Base-by-base conservation (phyloP, 1,140 invertebrate genomes). In the Planococcus citri region DNA sequence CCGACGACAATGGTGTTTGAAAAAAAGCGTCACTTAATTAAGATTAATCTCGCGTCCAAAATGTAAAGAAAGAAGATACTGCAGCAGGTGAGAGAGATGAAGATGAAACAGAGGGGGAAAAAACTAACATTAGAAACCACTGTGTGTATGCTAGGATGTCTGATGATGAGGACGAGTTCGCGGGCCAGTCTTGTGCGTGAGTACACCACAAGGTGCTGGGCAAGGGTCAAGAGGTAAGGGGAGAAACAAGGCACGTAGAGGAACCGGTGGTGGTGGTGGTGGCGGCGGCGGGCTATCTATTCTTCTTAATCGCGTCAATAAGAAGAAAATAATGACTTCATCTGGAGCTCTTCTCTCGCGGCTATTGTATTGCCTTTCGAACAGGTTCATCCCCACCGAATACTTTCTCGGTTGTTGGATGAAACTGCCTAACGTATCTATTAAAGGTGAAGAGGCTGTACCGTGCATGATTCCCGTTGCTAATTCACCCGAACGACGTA, bases 271-370 rank as follows among this genome's bases (percentile, higher is more conserved):
- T 9, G 6, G 2, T 9, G 41, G 41, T 6, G 12, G 6, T 17
- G 41, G 21, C 60, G 60, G 17, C 60, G 10, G 22, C 21, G 60
- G 60, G 60, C 60, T 24, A 64, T 64, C 60, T 64, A 64, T 64
- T 64, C 60, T 64, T 20, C 60, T 64, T 64, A 64, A 64, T 64
- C 25, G 60, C 60, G 60, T 64, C 60, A 64, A 64, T 64, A 64
- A 64, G 60, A 64, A 64, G 25, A 64, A 64, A 64, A 64, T 64
- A 64, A 64, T 64, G 60, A 64, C 60, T 64, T 64, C 60, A 64
- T 64, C 60, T 64, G 60, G 60, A 64, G 25, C 60, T 64, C 20
- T n/a, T 60, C 25, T 51, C 41, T 33, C 29, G 29, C 51, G 60
- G 22, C 60, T 64, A 64, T 64, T 64, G 60, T 64, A 60, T 60